phyloP scores from a whole-genome alignment of 2,797 vertebrate species.

The Benthosema pterotum region DNA sequence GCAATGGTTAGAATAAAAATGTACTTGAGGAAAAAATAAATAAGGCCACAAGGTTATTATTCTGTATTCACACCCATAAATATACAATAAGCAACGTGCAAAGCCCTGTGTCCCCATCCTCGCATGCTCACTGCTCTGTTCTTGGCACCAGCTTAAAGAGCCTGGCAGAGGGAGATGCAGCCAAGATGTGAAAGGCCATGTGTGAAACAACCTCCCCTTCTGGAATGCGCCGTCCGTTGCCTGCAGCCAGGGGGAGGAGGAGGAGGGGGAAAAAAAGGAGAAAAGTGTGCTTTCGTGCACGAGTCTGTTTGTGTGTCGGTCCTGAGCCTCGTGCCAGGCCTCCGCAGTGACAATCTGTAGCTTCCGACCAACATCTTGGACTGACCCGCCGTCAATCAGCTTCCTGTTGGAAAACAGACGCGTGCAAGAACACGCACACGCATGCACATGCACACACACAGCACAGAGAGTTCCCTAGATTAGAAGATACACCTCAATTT shows the following conservation, averaged over 20 bases:
- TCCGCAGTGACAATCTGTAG: too few relatives aligned
- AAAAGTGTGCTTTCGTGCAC: too few relatives aligned
- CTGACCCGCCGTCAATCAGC: too few relatives aligned
- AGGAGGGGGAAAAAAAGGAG: background rate
- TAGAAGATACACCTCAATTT: too few relatives aligned
- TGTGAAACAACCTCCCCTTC: constrained; percentile 50
- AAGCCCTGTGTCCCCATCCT: constrained; percentile 23
- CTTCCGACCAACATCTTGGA: too few relatives aligned
- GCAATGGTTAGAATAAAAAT: background rate
- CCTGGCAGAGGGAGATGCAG: constrained; percentile 56
- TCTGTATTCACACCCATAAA: background rate
- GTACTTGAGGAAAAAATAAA: background rate
- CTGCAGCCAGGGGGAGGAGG: too few relatives aligned
- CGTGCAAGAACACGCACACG: too few relatives aligned
- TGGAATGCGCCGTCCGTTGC: constrained; percentile 47
- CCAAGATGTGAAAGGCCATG: constrained; percentile 64
- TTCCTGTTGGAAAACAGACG: too few relatives aligned
- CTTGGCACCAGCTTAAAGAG: constrained; percentile 49
- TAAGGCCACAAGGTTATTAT: background rate
- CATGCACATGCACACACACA: too few relatives aligned
- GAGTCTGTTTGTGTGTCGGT: too few relatives aligned
- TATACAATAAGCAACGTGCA: constrained; percentile 29
- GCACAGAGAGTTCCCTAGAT: too few relatives aligned
- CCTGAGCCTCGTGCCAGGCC: too few relatives aligned
- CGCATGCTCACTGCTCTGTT: constrained; percentile 58